Evolutionary conservation across 2,888 invertebrate genomes (phyloP).

Genomic region (Drosophila longiperda): DNA sequence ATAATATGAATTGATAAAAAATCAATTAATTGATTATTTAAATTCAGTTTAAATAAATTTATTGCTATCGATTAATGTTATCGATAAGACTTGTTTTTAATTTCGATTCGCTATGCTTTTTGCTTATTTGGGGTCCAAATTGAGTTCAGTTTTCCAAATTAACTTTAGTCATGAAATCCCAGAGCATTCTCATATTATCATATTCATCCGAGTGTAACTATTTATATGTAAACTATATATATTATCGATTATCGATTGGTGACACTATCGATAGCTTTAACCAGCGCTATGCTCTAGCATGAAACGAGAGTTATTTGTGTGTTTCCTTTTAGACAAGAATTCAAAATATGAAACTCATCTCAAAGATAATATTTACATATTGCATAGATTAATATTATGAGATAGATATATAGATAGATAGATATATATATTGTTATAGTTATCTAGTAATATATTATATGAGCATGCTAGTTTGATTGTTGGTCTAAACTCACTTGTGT

Average conservation of each 20-base stretch:
- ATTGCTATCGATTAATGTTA: not conserved
- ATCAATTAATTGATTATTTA: not conserved
- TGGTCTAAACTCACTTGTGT: conserved; percentile 73
- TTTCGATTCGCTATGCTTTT: not conserved
- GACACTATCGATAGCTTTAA: conserved; percentile 5
- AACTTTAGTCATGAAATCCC: not conserved
- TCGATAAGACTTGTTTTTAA: not conserved
- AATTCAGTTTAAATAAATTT: not conserved
- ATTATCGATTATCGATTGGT: conserved; percentile 4
- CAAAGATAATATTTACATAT: not conserved
- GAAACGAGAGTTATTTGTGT: not conserved
- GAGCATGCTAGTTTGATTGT: conserved; percentile 53
- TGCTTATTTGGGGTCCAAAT: not conserved
- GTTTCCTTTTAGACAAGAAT: conserved; percentile 21
- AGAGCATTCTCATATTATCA: not conserved
- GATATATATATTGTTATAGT: not conserved
- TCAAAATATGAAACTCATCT: not conserved
- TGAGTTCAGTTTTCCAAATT: not conserved
- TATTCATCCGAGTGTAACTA: not conserved
- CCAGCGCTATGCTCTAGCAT: conserved; percentile 5
- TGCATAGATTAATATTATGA: not conserved
- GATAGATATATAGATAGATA: not conserved
- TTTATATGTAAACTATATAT: not conserved
- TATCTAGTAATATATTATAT: conserved; percentile 12
- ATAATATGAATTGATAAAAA: not conserved